phyloP scores from a whole-genome alignment of 2,113 vertebrate genomes.

The Mirza zaza region DNA sequence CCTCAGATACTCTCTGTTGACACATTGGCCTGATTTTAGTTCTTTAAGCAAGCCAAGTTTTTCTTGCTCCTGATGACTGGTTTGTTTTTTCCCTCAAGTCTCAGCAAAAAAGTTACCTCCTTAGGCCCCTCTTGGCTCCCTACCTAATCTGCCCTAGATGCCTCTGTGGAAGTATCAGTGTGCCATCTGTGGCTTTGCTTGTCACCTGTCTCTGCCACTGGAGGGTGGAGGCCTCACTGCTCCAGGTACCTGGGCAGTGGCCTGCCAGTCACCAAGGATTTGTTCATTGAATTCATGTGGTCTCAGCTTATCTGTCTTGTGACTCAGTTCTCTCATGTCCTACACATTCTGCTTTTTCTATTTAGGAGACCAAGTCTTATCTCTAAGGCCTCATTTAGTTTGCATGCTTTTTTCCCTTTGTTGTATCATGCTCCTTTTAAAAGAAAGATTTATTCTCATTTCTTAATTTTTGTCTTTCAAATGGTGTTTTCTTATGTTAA shows the following conservation, averaged over 20 bases:
- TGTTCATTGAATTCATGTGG: neutral
- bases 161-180: neutral
- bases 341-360: accelerated
- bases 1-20: neutral
- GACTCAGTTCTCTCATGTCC: neutral
- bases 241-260: neutral
- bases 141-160: neutral
- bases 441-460: neutral
- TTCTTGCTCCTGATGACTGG: neutral
- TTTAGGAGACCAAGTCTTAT: neutral
- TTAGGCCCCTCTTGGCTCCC: neutral
- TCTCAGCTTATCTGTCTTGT: too few relatives aligned
- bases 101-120: neutral
- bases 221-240: neutral
- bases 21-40: neutral
- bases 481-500: neutral
- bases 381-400: neutral
- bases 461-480: neutral
- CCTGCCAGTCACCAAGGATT: accelerated
- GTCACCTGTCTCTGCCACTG: neutral
- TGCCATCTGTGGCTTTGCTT: too few relatives aligned
- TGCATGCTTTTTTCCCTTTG: neutral
- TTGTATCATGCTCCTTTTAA: neutral
- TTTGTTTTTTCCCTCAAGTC: neutral
- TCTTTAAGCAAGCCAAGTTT: neutral